These are phyloP conservation scores for Scomber colias DNA, from an alignment of 2,113 vertebrate genomes.

Conservation along the genomic window DNA sequence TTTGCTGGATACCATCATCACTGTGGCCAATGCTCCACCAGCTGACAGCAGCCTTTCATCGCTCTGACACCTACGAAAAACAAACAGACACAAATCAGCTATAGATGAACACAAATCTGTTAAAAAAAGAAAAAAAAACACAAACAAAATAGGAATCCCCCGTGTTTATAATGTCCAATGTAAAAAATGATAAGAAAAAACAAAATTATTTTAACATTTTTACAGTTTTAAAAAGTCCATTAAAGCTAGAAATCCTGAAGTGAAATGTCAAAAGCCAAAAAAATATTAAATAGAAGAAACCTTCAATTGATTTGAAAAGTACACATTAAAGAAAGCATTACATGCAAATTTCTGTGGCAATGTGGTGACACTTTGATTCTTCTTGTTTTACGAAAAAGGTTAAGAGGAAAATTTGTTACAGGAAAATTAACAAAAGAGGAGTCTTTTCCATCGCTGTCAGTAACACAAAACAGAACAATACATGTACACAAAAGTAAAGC, in stretches of 20 bases:
- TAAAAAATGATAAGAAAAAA: conserved; percentile 47
- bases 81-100: conserved; percentile 81
- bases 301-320: conserved; percentile 74
- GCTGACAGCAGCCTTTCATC: conserved; percentile 85
- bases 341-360: conserved; percentile 83
- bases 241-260: conserved; percentile 82
- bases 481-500: conserved; percentile 82
- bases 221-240: conserved; percentile 74
- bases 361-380: conserved; percentile 68
- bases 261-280: conserved; percentile 70
- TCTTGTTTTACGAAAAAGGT: conserved; percentile 77
- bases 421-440: conserved; percentile 81
- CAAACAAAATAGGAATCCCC: conserved; percentile 75
- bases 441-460: conserved; percentile 83
- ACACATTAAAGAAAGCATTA: conserved; percentile 82
- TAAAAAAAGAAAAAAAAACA: background rate
- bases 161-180: conserved; percentile 70
- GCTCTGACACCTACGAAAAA: conserved; percentile 89
- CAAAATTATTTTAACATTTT: conserved; percentile 75
- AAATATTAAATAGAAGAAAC: conserved; percentile 71
- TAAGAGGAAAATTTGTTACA: conserved; percentile 84
- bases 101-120: conserved; percentile 10
- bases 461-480: conserved; percentile 84
- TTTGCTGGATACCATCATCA: conserved; percentile 70
- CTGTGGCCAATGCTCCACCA: conserved; percentile 74